Evolutionary conservation across 1,140 invertebrate genomes (phyloP).

Genomic region (Adoxophyes honmai): DNA sequence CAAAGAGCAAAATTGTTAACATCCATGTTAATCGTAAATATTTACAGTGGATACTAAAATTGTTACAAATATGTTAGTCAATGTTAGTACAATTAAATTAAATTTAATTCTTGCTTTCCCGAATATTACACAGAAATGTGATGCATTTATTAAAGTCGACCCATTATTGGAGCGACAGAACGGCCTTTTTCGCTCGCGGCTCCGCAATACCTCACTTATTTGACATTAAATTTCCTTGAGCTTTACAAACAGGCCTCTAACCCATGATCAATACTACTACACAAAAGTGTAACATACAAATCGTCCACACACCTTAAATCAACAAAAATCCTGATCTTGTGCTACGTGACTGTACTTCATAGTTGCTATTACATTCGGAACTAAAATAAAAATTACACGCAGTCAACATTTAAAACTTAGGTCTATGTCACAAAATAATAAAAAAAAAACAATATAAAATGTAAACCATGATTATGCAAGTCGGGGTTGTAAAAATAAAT

Average conservation of each 20-base stretch:
- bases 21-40: slow-evolving; percentile 44
- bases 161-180: neutral
- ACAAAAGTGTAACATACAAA: slow-evolving; percentile 11
- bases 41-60: slow-evolving; percentile 45
- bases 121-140: neutral
- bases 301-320: neutral
- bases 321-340: slow-evolving; percentile 10
- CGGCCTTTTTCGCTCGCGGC: neutral
- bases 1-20: slow-evolving; percentile 38
- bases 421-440: neutral
- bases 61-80: slow-evolving; percentile 23
- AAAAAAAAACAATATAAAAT: slow-evolving; percentile 3
- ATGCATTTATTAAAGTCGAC: neutral
- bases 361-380: neutral
- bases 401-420: too few relatives aligned
- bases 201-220: neutral
- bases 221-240: neutral
- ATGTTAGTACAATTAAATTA: slow-evolving; percentile 22
- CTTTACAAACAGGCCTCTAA: neutral
- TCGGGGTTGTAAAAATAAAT: slow-evolving; percentile 14
- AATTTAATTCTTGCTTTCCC: slow-evolving; percentile 9
- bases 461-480: slow-evolving; percentile 11
- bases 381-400: too few relatives aligned
- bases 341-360: slow-evolving; percentile 4
- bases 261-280: neutral